These are phyloP conservation scores for Pristionchus maxplancki DNA, from an alignment of 2,888 invertebrate species.

Conservation along the genomic window DNA sequence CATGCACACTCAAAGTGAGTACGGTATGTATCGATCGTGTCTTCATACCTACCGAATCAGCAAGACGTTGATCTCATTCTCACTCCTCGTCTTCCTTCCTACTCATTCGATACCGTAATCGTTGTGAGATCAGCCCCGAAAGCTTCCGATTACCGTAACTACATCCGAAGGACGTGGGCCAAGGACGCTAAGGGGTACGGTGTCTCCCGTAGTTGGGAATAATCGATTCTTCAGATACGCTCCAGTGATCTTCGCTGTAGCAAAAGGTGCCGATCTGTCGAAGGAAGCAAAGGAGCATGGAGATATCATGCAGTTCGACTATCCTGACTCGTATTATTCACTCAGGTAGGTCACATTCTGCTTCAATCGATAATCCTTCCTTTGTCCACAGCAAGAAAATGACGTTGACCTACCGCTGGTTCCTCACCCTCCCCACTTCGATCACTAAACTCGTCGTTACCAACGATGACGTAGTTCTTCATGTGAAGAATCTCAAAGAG, in stretches of 20 bases:
- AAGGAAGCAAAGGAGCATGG: conserved; percentile 56
- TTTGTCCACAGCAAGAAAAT: conserved; percentile 67
- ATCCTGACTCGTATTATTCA: conserved; percentile 75
- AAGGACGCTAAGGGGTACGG: conserved; percentile 52
- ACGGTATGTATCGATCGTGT: neutral
- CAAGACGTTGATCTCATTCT: conserved; percentile 35
- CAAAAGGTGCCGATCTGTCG: conserved; percentile 53
- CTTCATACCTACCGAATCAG: neutral
- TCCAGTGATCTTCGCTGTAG: conserved; percentile 49
- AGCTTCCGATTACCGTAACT: conserved; percentile 68
- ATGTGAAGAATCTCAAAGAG: conserved; percentile 70
- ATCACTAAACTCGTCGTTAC: conserved; percentile 68
- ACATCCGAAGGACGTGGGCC: conserved; percentile 75
- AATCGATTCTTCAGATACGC: conserved; percentile 28
- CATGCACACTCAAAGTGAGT: conserved; percentile 37
- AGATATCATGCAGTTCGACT: conserved; percentile 76
- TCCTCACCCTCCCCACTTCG: conserved; percentile 62
- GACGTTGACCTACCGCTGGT: conserved; percentile 75
- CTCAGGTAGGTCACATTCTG: conserved; percentile 60
- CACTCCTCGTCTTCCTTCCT: conserved; percentile 49
- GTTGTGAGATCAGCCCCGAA: conserved; percentile 71
- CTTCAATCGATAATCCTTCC: neutral
- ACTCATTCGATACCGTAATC: conserved; percentile 56
- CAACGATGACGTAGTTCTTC: conserved; percentile 76
- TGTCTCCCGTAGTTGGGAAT: neutral